These are phyloP conservation scores for Volucella zonaria DNA, from an alignment of 2,888 invertebrate genomes.

Conservation along the genomic window DNA sequence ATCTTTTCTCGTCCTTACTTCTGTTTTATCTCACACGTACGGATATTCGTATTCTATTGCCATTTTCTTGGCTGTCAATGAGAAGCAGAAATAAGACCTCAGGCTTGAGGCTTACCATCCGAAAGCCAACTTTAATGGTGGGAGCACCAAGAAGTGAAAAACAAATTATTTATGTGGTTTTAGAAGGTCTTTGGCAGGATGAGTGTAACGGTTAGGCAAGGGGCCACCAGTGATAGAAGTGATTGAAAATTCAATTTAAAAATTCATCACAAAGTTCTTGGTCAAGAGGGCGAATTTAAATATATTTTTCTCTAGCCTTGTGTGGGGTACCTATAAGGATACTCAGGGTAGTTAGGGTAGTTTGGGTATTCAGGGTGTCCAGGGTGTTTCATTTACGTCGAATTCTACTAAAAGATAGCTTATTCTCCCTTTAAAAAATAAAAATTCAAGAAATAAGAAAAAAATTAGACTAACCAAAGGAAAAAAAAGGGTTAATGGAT, in stretches of 20 bases:
- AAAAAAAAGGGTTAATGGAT: conserved; percentile 58
- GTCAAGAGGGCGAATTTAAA: conserved; percentile 46
- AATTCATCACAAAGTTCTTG: conserved; percentile 20
- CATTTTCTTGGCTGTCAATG: conserved; percentile 23
- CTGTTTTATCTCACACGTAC: neutral
- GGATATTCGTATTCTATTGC: neutral
- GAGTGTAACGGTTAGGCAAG: neutral
- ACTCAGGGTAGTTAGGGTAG: no score
- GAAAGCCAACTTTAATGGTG: conserved; percentile 20
- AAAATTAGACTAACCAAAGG: conserved; percentile 7
- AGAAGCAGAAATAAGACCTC: neutral
- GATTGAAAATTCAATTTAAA: conserved; percentile 52
- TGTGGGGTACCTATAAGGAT: no score
- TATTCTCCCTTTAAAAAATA: neutral
- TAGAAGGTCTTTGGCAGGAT: neutral
- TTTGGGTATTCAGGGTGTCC: no score
- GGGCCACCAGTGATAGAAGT: neutral
- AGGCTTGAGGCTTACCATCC: neutral
- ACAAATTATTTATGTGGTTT: conserved; percentile 37
- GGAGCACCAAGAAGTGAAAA: conserved; percentile 20
- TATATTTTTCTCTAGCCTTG: conserved; percentile 8
- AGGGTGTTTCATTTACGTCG: conserved; percentile 14
- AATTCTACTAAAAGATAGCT: conserved; percentile 12
- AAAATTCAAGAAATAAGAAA: conserved; percentile 29
- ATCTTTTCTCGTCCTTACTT: conserved; percentile 7